phyloP scores from a whole-genome alignment of 2,888 invertebrate species.

The Buathra laborator region DNA sequence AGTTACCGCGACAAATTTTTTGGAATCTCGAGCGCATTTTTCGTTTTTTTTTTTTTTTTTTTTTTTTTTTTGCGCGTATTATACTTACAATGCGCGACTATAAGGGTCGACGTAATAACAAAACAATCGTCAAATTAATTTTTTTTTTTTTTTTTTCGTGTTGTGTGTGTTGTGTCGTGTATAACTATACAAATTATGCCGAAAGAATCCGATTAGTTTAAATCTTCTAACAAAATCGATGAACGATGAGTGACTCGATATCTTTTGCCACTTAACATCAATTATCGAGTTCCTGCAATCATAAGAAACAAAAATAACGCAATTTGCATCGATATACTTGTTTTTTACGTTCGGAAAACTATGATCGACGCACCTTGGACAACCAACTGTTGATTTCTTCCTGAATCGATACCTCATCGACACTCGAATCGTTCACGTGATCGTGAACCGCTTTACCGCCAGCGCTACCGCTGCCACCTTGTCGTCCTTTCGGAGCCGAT shows the following conservation, averaged over 20 bases:
- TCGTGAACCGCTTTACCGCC: conserved; percentile 75
- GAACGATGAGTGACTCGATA: neutral
- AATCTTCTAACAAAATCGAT: conserved; percentile 10
- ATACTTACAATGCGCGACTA: conserved; percentile 40
- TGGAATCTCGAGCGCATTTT: conserved; percentile 2
- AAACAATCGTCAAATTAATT: conserved; percentile 9
- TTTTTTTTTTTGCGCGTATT: conserved; percentile 42
- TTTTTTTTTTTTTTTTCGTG: neutral
- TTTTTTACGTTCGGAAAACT: conserved; percentile 24
- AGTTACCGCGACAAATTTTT: conserved; percentile 19
- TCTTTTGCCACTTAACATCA: conserved; percentile 1
- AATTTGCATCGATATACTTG: neutral
- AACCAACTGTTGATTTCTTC: conserved; percentile 83
- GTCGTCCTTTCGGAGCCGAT: conserved; percentile 69
- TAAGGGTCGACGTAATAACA: conserved; percentile 26
- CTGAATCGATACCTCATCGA: conserved; percentile 86
- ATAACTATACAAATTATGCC: conserved; percentile 35
- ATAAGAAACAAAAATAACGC: conserved; percentile 47
- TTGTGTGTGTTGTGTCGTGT: neutral
- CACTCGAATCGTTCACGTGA: conserved; percentile 87
- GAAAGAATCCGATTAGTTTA: conserved; percentile 17
- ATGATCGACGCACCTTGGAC: conserved; percentile 77
- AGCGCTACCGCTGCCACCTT: conserved; percentile 74
- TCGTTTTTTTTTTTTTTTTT: neutral
- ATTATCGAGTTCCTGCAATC: conserved; percentile 63